These are phyloP conservation scores for Microcebus ravelobensis DNA, from an alignment of 2,113 vertebrate genomes.

Conservation along the genomic window DNA sequence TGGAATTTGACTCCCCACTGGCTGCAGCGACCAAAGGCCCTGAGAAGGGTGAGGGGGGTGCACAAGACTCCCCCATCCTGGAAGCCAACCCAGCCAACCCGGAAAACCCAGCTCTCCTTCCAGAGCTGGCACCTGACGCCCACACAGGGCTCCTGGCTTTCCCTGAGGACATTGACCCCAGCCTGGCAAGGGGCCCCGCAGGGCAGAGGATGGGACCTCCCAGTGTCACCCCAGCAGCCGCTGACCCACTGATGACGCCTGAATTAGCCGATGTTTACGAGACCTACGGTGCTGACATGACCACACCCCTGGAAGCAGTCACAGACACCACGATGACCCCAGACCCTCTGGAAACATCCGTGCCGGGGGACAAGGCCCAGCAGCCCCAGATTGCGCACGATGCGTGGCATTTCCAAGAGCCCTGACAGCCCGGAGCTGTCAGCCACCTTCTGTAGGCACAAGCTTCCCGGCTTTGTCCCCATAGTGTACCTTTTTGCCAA, in stretches of 20 bases:
- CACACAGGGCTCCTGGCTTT: slow-evolving; percentile 52
- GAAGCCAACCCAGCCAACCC: background rate
- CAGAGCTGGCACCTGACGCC: slow-evolving; percentile 14
- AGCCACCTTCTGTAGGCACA: background rate
- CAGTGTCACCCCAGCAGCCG: background rate
- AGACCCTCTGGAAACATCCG: background rate
- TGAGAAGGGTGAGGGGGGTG: slow-evolving; percentile 53
- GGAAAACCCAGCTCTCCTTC: background rate
- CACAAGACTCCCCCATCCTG: background rate
- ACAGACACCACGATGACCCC: slow-evolving; percentile 51
- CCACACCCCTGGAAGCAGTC: slow-evolving; percentile 44
- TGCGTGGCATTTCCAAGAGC: slow-evolving; percentile 70
- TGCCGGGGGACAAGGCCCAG: slow-evolving; percentile 45
- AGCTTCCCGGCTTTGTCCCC: slow-evolving; percentile 23
- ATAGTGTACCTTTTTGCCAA: slow-evolving; percentile 26
- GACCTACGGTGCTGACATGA: slow-evolving; percentile 42
- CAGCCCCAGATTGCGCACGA: slow-evolving; percentile 39
- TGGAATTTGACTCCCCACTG: slow-evolving; percentile 75
- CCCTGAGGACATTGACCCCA: slow-evolving; percentile 53
- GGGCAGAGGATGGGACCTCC: slow-evolving; percentile 39
- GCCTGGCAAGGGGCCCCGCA: background rate
- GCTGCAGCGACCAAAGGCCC: slow-evolving; percentile 56
- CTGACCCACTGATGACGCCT: slow-evolving; percentile 42
- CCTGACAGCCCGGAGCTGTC: slow-evolving; percentile 1
- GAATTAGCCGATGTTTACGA: slow-evolving; percentile 57